Base-by-base conservation (phyloP, 2,113 vertebrate genomes). In the Cyprinodon brontotheroides region DNA sequence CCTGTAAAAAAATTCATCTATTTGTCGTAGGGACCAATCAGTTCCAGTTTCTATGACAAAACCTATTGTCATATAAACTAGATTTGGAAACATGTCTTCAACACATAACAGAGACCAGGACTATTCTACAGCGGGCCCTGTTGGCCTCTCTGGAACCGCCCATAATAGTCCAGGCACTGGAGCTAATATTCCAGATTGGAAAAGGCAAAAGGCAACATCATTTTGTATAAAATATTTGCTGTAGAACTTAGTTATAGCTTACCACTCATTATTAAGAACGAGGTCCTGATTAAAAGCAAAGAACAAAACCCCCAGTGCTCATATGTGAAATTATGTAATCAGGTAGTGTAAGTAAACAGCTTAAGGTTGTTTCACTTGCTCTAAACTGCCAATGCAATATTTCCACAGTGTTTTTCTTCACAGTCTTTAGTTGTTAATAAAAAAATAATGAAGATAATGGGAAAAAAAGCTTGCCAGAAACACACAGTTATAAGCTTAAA, bases 401-500 rank as follows among this genome's bases (percentile, higher is more conserved):
- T 79, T 68, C 20, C 50, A 62, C 17, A 11, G 48, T 4, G 50
- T 70, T 40, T 40, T 73, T 40, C 13, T 65, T 3, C 14, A 0
- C 8, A 14, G 10, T 6, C 2, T 15, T 69, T 1, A 70, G 66
- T 53, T 75, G 40, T 47, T 61, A 39, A 61, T 48, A 45, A 38
- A 67, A 64, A 10, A 74, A 47, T 13, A 53, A 41, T 15, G 22
- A 48, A 8, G 38, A 70, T 36, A 39, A 57, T 36, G 2, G 11
- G 36, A 36, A 67, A 82, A 38, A 67, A 82, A 78, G 12, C 38
- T 29, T 3, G 45, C 59, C 64, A 57, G 57, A 72, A 79, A 48
- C 36, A 71, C 20, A 17, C 9, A 12, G 59, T 41, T 67, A 20
- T 75, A 81, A 59, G 37, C 20, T 61, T 37, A 9, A 70, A 77